Base-by-base conservation (phyloP, 2,797 vertebrate genomes). In the Molossus molossus region DNA sequence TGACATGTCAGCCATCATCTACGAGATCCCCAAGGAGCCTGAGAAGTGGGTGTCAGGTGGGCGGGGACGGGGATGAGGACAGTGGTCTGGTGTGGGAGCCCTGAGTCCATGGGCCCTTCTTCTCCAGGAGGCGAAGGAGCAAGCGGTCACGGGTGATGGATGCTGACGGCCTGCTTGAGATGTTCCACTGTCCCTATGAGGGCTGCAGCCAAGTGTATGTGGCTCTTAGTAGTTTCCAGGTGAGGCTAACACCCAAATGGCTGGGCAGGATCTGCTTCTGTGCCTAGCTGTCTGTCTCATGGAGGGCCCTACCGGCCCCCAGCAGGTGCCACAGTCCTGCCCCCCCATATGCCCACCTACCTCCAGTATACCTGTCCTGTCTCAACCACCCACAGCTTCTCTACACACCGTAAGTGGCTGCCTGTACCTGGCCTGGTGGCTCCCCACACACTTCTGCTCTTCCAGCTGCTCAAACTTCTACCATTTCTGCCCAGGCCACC, bases 141-240 rank as follows among this genome's bases (percentile, higher is more conserved):
- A 97, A 99, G 12, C 97, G 99, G 55, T 98, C 99, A 0, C 99
- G 99, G 0, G 98, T 99, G 69, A 98, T 98, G 0, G 99, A 99
- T 15, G 98, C 99, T 0, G 99, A 99, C 0, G 99, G 99, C 90
- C 99, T 99, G 98, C 98, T 99, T 0, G 99, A 99, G 97, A 99
- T 99, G 98, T 99, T 99, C 94, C 99, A 99, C 98, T 99, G 99
- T 97, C 99, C 99, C 0, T 99, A 99, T 0, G 98, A 99, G 90
- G 99, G 99, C 96, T 99, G 99, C 97, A 99, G 99, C 96, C 99
- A 99, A 95, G 99, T 99, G 85, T 99, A 99, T 0, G 99, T 99
- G 25, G 99, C 99, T 3, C 99, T 99, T 33, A 99, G 99, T 98
- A 99, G 99, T 98, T 99, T 99, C 95, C 99, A 99, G 99, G 99